A percentile compares a stretch with the other conserved stretches of the same genome.
These are phyloP conservation scores for Ecliptopera silaceata DNA, from an alignment of 2,888 invertebrate genomes.

Conservation along the genomic window DNA sequence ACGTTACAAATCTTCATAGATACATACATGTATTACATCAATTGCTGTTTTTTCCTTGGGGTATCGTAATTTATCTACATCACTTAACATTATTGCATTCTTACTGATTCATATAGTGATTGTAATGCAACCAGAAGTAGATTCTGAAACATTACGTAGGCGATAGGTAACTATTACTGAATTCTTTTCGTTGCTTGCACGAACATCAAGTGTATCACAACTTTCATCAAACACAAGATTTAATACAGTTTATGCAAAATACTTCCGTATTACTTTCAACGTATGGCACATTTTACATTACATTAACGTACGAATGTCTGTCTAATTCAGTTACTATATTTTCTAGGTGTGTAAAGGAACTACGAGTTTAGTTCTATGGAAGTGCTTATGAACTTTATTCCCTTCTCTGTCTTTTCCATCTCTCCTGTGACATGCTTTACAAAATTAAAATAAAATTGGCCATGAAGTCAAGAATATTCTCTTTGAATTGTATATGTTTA, in stretches of 20 bases:
- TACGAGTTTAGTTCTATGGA: background rate
- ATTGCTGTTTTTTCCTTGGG: background rate
- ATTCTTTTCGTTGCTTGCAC: constrained; percentile 16
- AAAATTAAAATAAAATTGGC: constrained; percentile 19
- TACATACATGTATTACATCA: background rate
- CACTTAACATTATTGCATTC: background rate
- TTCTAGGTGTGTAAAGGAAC: no score
- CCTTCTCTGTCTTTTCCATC: constrained; percentile 2
- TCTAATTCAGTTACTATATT: no score
- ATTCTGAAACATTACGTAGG: constrained; percentile 14
- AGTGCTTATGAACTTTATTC: background rate
- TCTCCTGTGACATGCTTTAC: constrained; percentile 20
- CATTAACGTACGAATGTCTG: no score
- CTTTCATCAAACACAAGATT: constrained; percentile 20
- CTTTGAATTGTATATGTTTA: constrained; percentile 14
- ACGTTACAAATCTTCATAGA: no score
- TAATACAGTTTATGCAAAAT: constrained; percentile 9
- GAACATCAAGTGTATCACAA: constrained; percentile 23
- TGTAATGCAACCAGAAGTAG: constrained; percentile 13
- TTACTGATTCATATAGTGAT: constrained; percentile 6
- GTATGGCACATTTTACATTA: background rate
- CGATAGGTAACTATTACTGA: constrained; percentile 16
- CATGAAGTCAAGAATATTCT: constrained; percentile 18
- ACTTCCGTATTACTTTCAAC: constrained; percentile 16
- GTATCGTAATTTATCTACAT: background rate